phyloP scores from a whole-genome alignment of 2,113 vertebrate species.

The Trichechus manatus region DNA sequence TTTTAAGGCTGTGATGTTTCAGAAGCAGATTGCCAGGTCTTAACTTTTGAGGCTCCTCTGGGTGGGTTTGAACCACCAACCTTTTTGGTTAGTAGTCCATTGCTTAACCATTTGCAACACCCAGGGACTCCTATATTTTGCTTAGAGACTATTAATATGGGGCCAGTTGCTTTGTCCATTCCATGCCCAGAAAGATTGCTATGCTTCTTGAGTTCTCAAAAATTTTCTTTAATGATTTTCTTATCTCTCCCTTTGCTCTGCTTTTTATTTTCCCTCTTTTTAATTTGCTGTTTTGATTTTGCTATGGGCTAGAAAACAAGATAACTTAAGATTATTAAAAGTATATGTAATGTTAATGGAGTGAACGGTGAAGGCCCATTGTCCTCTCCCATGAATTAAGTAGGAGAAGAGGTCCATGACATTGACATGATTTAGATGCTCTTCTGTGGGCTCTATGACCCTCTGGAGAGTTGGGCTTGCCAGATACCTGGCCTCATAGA shows the following conservation, averaged over 20 bases:
- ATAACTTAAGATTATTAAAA: neutral
- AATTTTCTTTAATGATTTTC: neutral
- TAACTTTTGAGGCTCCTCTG: neutral
- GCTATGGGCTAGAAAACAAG: neutral
- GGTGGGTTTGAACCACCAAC: neutral
- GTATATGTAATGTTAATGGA: neutral
- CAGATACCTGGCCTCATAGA: neutral
- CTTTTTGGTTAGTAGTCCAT: neutral
- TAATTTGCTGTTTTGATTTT: conserved; percentile 29
- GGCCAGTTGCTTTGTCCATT: neutral
- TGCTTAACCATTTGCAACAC: neutral
- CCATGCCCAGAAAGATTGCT: neutral
- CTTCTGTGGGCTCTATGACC: neutral
- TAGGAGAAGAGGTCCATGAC: neutral
- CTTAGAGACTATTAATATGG: neutral
- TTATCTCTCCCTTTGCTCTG: conserved; percentile 38
- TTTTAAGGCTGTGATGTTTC: neutral
- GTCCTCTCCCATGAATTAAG: neutral
- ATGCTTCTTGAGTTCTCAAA: conserved; percentile 12
- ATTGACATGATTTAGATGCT: neutral
- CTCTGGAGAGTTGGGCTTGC: neutral
- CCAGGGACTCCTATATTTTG: neutral
- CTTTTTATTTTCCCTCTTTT: conserved; percentile 19
- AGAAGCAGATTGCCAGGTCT: neutral
- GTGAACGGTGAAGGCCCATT: neutral